phyloP scores from a whole-genome alignment of 2,113 vertebrate genomes.

The Sardina pilchardus region DNA sequence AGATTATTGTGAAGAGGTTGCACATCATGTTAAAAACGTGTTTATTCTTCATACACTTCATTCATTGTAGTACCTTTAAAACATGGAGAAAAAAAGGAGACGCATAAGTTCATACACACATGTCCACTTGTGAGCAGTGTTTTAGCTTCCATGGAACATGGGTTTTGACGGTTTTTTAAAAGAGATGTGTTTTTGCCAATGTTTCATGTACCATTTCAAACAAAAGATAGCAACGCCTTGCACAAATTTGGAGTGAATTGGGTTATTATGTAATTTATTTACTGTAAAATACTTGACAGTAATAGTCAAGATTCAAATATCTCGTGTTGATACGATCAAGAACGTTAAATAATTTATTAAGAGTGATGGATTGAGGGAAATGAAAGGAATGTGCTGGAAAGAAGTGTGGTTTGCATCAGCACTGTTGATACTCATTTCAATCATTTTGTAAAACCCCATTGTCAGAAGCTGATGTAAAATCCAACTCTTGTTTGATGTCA shows the following conservation, averaged over 20 bases:
- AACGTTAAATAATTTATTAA: slow-evolving; percentile 87
- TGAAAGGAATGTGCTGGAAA: slow-evolving; percentile 52
- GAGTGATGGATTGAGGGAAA: slow-evolving; percentile 49
- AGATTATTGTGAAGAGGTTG: slow-evolving; percentile 86
- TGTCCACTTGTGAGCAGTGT: slow-evolving; percentile 79
- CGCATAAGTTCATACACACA: slow-evolving; percentile 78
- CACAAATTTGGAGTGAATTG: slow-evolving; percentile 70
- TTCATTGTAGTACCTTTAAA: slow-evolving; percentile 85
- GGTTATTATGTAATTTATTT: slow-evolving; percentile 78
- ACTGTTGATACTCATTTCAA: slow-evolving; percentile 71
- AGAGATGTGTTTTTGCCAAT: slow-evolving; percentile 41
- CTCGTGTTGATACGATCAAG: slow-evolving; percentile 68
- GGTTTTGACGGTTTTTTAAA: slow-evolving; percentile 56
- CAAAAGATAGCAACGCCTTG: slow-evolving; percentile 60
- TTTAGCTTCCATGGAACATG: slow-evolving; percentile 70
- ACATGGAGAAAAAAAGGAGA: slow-evolving; percentile 55
- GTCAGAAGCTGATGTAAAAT: slow-evolving; percentile 97
- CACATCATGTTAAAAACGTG: slow-evolving; percentile 81
- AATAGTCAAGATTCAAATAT: slow-evolving; percentile 60
- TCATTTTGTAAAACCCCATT: slow-evolving; percentile 89
- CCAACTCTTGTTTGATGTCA: slow-evolving; percentile 99
- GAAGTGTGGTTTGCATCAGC: slow-evolving; percentile 64
- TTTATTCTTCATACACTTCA: slow-evolving; percentile 83
- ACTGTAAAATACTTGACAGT: slow-evolving; percentile 71
- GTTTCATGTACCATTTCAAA: slow-evolving; percentile 37